Conservation (phyloP, 2,888 invertebrate genomes). For the Lycocerus yunnanus region DNA sequence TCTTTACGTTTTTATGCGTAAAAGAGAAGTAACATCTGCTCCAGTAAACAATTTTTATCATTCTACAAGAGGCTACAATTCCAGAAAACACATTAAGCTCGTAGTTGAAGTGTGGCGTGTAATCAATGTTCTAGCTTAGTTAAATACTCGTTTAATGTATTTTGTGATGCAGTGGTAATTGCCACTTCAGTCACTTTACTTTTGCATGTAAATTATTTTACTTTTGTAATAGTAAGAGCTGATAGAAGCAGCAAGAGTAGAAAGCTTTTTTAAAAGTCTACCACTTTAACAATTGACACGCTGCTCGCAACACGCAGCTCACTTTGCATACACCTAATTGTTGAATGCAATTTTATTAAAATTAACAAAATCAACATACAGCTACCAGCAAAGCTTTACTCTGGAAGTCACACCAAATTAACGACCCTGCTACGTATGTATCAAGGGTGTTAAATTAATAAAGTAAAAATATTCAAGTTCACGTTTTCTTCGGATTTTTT, state of each 20-base stretch:
- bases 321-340: background rate
- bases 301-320: background rate
- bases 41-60: slow-evolving; percentile 4
- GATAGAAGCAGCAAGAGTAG: background rate
- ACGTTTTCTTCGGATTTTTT: background rate
- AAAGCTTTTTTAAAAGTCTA: background rate
- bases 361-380: background rate
- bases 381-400: background rate
- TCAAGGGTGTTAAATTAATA: background rate
- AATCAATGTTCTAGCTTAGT: slow-evolving; percentile 11
- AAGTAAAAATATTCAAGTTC: background rate
- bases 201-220: background rate
- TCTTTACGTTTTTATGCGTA: background rate
- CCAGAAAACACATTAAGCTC: slow-evolving; percentile 11
- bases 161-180: background rate
- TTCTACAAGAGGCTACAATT: slow-evolving; percentile 7
- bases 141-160: slow-evolving; percentile 3
- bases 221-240: background rate
- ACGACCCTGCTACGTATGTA: background rate
- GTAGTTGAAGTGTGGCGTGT: slow-evolving; percentile 1
- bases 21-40: slow-evolving; percentile 7
- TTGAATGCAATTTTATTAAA: background rate
- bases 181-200: background rate
- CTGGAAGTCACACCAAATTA: background rate
- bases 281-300: background rate